Base-by-base conservation (phyloP, 2,888 invertebrate genomes). In the Furcula furcula region DNA sequence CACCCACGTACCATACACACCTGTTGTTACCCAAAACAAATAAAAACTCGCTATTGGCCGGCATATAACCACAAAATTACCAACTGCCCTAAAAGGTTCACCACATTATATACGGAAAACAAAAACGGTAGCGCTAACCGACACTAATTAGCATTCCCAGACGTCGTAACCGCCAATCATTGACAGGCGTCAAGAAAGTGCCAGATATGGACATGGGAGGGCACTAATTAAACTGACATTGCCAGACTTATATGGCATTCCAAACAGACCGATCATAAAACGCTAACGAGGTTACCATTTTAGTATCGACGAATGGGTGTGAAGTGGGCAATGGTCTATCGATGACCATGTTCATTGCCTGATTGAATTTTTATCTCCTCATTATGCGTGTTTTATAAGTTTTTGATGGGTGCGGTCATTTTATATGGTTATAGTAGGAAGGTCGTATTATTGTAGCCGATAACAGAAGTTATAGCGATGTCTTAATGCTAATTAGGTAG, bases 191-290 rank as follows among this genome's bases (percentile, higher is more conserved):
- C 50, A 46, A 48, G 55, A 62, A 61, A 57, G 53, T 39, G 39
- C 57, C 71, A 31, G 39, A 72, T 59, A 72, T 65, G 76, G 77
- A 39, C 53, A 71, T 74, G 72, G 78, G 79, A 65, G 81, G 77
- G 51, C 54, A 51, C 41, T 59, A 58, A 59, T 60, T 61, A 46
- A 39, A 46, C 61, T 58, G 51, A 50, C 57, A 45, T 40, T 48
- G 39, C 39, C 52, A 31, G 50, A 42, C 51, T 21, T 53, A 53
- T 61, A 56, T 55, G 63, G 62, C 40, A 42, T 49, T 46, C 45
- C 49, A 47, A 53, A 58, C 39, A 57, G 51, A 7, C 28, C 20
- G 40, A 49, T 65, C 55, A 55, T 66, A 62, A 64, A 62, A 64
- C 51, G 65, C 49, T 75, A 73, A 76, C 55, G 43, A 69, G 50